Evolutionary conservation across 2,888 invertebrate genomes (phyloP), one percentile per base, ranked within the genome.

Genomic region (Drosophila nr. fundita): DNA sequence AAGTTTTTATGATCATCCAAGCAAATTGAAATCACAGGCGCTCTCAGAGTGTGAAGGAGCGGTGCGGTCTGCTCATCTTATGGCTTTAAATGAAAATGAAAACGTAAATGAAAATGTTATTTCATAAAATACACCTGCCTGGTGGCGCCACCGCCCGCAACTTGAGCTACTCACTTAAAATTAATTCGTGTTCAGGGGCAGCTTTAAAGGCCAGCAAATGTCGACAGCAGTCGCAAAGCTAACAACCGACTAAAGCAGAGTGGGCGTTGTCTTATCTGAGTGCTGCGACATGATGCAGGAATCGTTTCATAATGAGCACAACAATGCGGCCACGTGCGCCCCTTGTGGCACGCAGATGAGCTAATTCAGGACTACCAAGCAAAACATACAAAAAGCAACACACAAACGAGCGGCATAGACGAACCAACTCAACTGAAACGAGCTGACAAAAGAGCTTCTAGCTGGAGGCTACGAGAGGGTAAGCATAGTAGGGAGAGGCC

Each of bases 11-110:
- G 87, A 76, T 73, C 80, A 60, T 66, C 77, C 75, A 66, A 87
- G 71, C 85, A 85, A 87, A 85, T 87, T 85, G 87, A 85, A 85
- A 85, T 85, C 87, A 76, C 76, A 63, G 75, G 66, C 50, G 53
- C 40, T 53, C 40, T 58, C 61, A 34, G 54, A 13, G 50, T 10
- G 38, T 38, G 21, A 30, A 27, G 15, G 52, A 42, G 32, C n/a
- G 6, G 5, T 32, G 48, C 45, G 24, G 52, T 63, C 42, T 36
- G 59, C 63, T 49, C 45, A 52, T 71, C 65, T 73, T 58, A 63
- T 52, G 78, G 74, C 68, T 73, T 73, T 69, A 67, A 77, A 74
- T 73, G 40, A 49, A 72, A 65, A 70, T 58, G 54, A 49, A 13
- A 74, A 70, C 49, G 49, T 49, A 13, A 74, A 76, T 71, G 83